phyloP scores from a whole-genome alignment of 1,140 invertebrate genomes.

The Drosophila elegans region DNA sequence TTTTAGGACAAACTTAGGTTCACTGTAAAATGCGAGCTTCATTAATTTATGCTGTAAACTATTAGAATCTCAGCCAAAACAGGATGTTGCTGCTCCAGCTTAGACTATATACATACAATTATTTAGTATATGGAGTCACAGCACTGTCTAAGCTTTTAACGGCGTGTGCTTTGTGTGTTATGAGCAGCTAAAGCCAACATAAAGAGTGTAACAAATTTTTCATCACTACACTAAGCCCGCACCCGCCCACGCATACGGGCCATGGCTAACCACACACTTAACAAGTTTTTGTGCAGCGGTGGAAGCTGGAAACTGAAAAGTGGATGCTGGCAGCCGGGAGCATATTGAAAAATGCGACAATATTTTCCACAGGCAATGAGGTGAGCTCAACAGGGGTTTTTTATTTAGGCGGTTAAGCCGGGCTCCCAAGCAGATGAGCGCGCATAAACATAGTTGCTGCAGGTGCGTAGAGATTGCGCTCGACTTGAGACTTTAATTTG shows the following conservation, averaged over 20 bases:
- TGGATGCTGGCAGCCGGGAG: neutral
- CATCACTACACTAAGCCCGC: slow-evolving; percentile 38
- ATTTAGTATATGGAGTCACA: slow-evolving; percentile 4
- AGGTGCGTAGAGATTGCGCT: slow-evolving; percentile 40
- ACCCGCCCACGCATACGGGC: slow-evolving; percentile 4
- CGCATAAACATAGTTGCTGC: slow-evolving; percentile 47
- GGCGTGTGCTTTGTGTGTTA: slow-evolving; percentile 37
- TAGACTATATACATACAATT: neutral
- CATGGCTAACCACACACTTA: slow-evolving; percentile 70
- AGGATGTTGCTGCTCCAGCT: slow-evolving; percentile 5
- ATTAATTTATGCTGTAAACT: slow-evolving; percentile 72
- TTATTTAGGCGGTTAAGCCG: slow-evolving; percentile 33
- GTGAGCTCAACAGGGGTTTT: slow-evolving; percentile 24
- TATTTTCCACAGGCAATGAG: slow-evolving; percentile 62
- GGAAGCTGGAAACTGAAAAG: slow-evolving; percentile 5
- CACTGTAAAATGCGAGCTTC: slow-evolving; percentile 9
- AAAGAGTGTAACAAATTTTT: slow-evolving; percentile 80
- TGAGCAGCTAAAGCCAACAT: slow-evolving; percentile 70
- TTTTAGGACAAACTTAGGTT: neutral
- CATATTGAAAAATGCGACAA: slow-evolving; percentile 81
- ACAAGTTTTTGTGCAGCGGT: slow-evolving; percentile 69
- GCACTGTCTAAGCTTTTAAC: slow-evolving; percentile 61
- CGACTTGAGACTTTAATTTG: slow-evolving; percentile 47
- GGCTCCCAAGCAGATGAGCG: slow-evolving; percentile 15
- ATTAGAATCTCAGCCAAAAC: slow-evolving; percentile 50